Evolutionary conservation across 2,113 vertebrate species (phyloP).

Genomic region (Malaclemys terrapin): DNA sequence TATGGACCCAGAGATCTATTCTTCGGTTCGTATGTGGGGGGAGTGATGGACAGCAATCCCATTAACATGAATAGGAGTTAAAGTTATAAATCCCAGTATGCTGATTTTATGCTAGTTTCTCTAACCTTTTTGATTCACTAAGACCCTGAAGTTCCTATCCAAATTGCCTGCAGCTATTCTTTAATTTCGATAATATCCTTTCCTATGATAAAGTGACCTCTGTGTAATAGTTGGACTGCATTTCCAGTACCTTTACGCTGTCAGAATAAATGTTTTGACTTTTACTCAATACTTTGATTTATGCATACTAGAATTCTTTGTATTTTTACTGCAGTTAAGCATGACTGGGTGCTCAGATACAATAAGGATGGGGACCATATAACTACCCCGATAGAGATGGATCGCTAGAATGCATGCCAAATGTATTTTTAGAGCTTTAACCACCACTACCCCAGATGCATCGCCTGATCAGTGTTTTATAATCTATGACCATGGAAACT

Average conservation of each 20-base stretch:
- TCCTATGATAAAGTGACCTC: background rate
- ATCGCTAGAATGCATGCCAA: background rate
- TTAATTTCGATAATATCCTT: background rate
- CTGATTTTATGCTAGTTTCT: slow-evolving; percentile 14
- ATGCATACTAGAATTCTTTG: background rate
- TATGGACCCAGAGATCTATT: slow-evolving; percentile 38
- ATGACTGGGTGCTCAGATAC: background rate
- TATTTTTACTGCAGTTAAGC: background rate
- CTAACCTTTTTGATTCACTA: background rate
- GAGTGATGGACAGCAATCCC: slow-evolving; percentile 37
- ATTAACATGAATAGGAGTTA: slow-evolving; percentile 45
- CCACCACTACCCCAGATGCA: background rate
- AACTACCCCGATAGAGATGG: background rate
- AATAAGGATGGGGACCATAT: background rate
- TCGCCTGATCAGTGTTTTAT: background rate
- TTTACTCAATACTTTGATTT: background rate
- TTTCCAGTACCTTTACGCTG: background rate
- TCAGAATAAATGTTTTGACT: background rate
- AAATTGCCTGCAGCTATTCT: background rate
- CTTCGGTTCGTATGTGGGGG: slow-evolving; percentile 3
- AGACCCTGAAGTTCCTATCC: background rate
- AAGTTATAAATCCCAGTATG: slow-evolving; percentile 33
- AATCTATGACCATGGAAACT: background rate
- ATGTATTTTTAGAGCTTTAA: background rate
- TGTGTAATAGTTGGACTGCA: background rate